Base-by-base conservation (phyloP, 2,888 invertebrate genomes). In the Arrhopalites spinosus region DNA sequence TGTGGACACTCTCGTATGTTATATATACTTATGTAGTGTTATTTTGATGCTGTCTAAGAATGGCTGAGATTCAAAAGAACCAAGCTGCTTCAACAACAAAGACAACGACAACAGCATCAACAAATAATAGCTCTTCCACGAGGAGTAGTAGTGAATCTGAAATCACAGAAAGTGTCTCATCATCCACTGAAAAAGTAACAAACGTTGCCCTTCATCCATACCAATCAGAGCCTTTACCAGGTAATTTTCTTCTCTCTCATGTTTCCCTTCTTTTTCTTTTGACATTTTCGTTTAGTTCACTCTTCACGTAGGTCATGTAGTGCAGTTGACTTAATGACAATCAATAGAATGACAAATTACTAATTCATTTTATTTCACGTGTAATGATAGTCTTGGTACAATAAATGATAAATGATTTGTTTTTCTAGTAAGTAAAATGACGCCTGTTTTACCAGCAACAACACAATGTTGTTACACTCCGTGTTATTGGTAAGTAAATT, bases 401-500 rank as follows among this genome's bases (percentile, higher is more conserved):
- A n/a, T n/a, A n/a, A n/a, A n/a, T n/a, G n/a, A n/a, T n/a, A n/a
- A n/a, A n/a, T n/a, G n/a, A n/a, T n/a, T n/a, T n/a, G n/a, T n/a
- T n/a, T n/a, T n/a, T n/a, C n/a, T n/a, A n/a, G n/a, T n/a, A n/a
- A n/a, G n/a, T n/a, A 83, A 83, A 80, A 78, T 83, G 43, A 81
- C 79, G 71, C 75, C 79, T 43, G 77, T 83, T 79, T 78, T 83
- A 73, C 83, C 83, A 75, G 74, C 76, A 76, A 77, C 78, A 63
- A 45, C 81, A 36, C 77, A 80, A 74, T 83, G 83, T 77, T 79
- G 81, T 64, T 83, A 83, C 68, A 82, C 81, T 72, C 79, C 83
- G 7, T 83, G 83, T 68, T 83, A 83, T 77, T 83, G 83, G 83
- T 83, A 78, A 80, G 11, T n/a, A n/a, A n/a, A n/a, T n/a, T n/a